Conservation (phyloP, 2,888 invertebrate species). For the Invenusta paracnida region DNA sequence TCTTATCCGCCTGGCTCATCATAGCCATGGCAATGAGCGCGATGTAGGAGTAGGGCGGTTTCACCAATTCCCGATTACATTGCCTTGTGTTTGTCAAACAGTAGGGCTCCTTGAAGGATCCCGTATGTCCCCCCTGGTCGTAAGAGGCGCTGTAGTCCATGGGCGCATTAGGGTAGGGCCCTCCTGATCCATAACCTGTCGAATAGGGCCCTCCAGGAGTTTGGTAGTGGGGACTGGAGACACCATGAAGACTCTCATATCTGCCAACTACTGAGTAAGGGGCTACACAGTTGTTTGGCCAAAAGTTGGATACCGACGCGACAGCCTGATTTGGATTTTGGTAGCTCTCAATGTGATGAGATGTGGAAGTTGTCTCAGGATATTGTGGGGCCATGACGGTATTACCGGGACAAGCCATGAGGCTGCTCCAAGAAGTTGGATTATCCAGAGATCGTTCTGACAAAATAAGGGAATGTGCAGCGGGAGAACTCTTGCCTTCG, state of each 20-base stretch:
- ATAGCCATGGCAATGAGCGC: constrained; percentile 96
- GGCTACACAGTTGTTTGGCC: background rate
- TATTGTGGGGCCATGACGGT: too few relatives aligned
- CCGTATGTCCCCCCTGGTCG: background rate
- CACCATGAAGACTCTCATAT: background rate
- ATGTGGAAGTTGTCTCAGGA: too few relatives aligned
- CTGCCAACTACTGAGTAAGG: background rate
- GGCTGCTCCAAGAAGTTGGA: background rate
- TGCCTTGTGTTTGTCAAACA: background rate
- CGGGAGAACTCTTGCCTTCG: background rate
- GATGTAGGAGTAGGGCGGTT: constrained; percentile 93
- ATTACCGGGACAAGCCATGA: background rate
- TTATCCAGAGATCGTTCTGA: background rate
- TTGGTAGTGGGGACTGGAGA: too few relatives aligned
- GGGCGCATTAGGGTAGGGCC: background rate
- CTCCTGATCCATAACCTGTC: background rate
- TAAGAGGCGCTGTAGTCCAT: background rate
- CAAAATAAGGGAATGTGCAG: too few relatives aligned
- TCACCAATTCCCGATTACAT: constrained; percentile 66
- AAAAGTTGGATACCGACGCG: background rate
- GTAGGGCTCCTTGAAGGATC: background rate
- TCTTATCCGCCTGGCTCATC: constrained; percentile 83
- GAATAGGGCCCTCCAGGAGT: too few relatives aligned
- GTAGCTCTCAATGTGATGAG: too few relatives aligned
- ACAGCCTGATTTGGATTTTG: too few relatives aligned